Conservation (phyloP, 2,888 invertebrate genomes). For the Phania funesta region DNA sequence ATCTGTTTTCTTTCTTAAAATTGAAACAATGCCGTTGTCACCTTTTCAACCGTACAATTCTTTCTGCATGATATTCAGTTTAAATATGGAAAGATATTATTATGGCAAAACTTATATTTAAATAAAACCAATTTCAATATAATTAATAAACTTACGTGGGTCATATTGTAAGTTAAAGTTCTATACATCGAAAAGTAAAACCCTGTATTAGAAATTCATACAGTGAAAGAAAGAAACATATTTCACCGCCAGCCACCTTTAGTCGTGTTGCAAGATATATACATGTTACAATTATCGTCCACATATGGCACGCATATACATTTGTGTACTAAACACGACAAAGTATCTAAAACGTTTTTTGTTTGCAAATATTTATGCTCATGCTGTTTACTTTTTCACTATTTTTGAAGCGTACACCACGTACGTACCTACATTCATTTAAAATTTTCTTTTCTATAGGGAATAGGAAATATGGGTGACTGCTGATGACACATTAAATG, state of each 20-base stretch:
- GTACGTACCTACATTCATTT: not conserved
- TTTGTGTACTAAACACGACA: not conserved
- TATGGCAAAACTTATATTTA: no score
- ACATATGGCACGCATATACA: not conserved
- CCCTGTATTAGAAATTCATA: not conserved
- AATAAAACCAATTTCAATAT: no score
- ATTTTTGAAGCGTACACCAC: not conserved
- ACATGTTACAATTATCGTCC: not conserved
- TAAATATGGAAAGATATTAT: no score
- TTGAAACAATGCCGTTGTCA: no score
- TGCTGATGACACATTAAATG: conserved; percentile 18
- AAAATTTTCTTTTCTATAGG: not conserved
- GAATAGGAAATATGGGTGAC: not conserved
- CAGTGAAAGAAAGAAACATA: not conserved
- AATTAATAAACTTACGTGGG: no score
- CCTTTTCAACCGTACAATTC: no score
- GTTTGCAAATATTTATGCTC: not conserved
- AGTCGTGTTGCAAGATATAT: not conserved
- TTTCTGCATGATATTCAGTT: no score
- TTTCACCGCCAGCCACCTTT: not conserved
- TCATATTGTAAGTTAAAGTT: no score
- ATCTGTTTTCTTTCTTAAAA: no score
- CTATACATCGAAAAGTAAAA: no score
- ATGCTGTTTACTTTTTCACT: not conserved
- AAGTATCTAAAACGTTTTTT: not conserved